These are phyloP conservation scores for Amblyraja radiata DNA, from an alignment of 2,797 vertebrate species.

Conservation along the genomic window DNA sequence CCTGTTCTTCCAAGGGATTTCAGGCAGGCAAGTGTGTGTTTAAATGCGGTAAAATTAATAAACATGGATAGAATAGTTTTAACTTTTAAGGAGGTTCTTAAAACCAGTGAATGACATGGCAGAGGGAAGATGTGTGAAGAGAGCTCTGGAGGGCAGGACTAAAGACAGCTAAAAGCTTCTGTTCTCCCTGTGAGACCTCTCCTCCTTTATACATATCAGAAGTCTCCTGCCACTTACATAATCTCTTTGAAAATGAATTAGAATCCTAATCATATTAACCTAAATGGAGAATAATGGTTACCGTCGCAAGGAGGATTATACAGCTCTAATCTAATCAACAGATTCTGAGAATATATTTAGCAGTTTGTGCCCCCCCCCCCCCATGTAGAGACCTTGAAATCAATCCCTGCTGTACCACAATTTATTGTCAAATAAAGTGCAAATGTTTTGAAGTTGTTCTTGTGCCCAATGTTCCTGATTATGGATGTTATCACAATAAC, in stretches of 20 bases:
- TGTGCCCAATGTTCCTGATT: not conserved
- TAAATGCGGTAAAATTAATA: not conserved
- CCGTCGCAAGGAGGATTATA: not conserved
- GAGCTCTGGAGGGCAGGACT: not conserved
- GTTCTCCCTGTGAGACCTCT: not conserved
- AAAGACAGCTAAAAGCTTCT: not conserved
- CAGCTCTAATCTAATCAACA: slow-evolving; percentile 5
- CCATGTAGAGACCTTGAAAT: not conserved
- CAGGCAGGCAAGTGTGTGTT: not conserved
- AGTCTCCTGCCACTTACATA: not conserved
- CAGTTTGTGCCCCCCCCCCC: not conserved
- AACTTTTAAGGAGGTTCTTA: not conserved
- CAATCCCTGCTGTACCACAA: not conserved
- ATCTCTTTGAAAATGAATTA: not conserved
- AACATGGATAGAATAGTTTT: not conserved
- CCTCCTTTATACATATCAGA: not conserved
- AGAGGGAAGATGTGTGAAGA: not conserved
- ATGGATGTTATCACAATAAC: not conserved
- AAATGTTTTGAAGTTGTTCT: not conserved
- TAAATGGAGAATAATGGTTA: slow-evolving; percentile 17
- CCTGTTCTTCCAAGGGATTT: not conserved
- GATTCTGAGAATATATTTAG: not conserved
- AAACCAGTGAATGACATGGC: no score
- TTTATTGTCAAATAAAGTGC: not conserved
- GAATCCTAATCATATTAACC: slow-evolving; percentile 26